Evolutionary conservation across 2,113 vertebrate genomes (phyloP), one percentile per base, ranked within the genome.

Genomic region (Delphinapterus leucas): DNA sequence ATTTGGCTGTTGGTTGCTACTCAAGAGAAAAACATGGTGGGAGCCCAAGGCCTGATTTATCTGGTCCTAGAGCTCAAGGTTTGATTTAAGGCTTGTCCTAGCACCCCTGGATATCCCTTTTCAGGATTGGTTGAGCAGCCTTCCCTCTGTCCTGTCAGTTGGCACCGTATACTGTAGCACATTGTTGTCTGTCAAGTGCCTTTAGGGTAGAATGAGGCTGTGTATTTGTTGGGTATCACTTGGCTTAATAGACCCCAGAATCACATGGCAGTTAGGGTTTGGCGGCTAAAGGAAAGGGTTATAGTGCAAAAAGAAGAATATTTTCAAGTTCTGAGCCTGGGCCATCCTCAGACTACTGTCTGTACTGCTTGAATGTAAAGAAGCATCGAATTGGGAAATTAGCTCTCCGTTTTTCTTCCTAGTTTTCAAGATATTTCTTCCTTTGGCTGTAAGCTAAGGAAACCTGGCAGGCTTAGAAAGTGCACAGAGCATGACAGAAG

Each of bases 341-440:
- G 61, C 15, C 61, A 36, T 90, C 53, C 28, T 31, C 31, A 93
- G 44, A 41, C 60, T 84, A 31, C 44, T 88, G 8, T 84, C 5
- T 82, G 8, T 90, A 71, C 47, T 83, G 36, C 67, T 90, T 94
- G 38, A 93, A 49, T 93, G 68, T 92, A 80, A 93, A 82, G 26
- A 74, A 88, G n/a, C 65, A 26, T 63, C 86, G 36, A 86, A 38
- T 31, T 88, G 28, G 58, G 61, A 60, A 94, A 70, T 71, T 67
- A 85, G 26, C 33, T 65, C 55, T 80, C 6, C n/a, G 3, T 81
- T 31, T 95, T 88, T 61, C 15, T 76, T 84, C 65, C 84, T 77
- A 81, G 53, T 28, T 94, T 96, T 94, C n/a, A 55, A 60, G 63
- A 61, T 41, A 63, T 88, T 88, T 88, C 86, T 77, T 96, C 28